Evolutionary conservation across 1,140 invertebrate genomes (phyloP).

Genomic region (Euwallacea similis): DNA sequence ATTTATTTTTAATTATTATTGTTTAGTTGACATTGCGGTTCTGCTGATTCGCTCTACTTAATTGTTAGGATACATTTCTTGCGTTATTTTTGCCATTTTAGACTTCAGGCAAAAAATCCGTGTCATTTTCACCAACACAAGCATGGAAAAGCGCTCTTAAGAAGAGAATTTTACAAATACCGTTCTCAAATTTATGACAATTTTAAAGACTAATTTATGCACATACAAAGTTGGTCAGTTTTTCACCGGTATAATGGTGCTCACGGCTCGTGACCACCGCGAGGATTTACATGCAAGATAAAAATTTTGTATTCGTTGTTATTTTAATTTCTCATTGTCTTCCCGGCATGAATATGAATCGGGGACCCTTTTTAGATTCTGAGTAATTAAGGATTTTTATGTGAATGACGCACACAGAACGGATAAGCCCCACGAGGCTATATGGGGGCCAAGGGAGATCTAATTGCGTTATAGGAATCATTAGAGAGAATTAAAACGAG

Average conservation of each 20-base stretch:
- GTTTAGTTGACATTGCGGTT: conserved; percentile 23
- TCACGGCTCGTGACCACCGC: conserved; percentile 16
- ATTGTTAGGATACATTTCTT: conserved; percentile 21
- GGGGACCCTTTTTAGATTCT: conserved; percentile 25
- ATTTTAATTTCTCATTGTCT: conserved; percentile 46
- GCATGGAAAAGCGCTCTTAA: not conserved
- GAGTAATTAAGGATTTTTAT: conserved; percentile 32
- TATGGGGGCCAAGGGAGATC: too few species aligned
- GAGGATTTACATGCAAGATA: conserved; percentile 39
- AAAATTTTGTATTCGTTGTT: conserved; percentile 45
- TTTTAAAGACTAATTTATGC: conserved; percentile 28
- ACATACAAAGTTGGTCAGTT: conserved; percentile 35
- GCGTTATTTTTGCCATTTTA: conserved; percentile 11
- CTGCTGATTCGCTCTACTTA: conserved; percentile 16
- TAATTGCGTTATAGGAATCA: too few species aligned
- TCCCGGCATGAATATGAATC: conserved; percentile 29
- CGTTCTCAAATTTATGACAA: conserved; percentile 9
- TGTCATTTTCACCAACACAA: not conserved
- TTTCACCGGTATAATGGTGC: conserved; percentile 27
- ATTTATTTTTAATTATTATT: conserved; percentile 14
- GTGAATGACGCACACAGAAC: conserved; percentile 8
- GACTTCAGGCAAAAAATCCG: not conserved
- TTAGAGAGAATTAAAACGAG: too few species aligned
- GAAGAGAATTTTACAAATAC: not conserved
- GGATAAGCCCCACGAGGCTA: too few species aligned